Evolutionary conservation across 2,797 vertebrate genomes (phyloP).

Genomic region (Sylvilagus floridanus): DNA sequence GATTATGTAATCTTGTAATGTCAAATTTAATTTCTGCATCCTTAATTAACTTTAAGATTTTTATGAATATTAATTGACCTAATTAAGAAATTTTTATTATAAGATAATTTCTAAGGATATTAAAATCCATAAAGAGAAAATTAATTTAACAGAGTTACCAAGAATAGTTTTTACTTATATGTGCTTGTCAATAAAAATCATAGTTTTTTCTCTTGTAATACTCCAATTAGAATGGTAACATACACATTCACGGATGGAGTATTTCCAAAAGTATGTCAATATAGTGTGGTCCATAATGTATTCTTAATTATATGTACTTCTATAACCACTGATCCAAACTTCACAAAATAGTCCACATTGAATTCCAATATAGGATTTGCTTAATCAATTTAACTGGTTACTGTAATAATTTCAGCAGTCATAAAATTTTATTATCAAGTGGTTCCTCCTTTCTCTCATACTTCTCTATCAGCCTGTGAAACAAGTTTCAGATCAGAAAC

Average conservation of each 20-base stretch:
- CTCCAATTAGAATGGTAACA: not conserved
- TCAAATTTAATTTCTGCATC: not conserved
- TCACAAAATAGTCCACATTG: not conserved
- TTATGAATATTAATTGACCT: not conserved
- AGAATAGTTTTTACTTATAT: not conserved
- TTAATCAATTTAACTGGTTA: not conserved
- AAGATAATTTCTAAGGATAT: conserved; percentile 15
- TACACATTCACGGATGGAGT: not conserved
- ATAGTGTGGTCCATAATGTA: not conserved
- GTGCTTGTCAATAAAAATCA: not conserved
- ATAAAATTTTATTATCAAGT: not conserved
- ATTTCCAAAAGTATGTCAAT: not conserved
- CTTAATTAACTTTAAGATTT: not conserved
- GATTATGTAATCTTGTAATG: not conserved
- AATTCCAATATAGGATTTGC: not conserved
- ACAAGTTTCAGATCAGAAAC: not conserved
- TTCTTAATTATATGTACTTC: not conserved
- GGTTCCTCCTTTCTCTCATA: not conserved
- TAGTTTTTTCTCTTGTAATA: not conserved
- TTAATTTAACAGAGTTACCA: not conserved
- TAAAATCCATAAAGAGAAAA: conserved; percentile 24
- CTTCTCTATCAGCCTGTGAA: not conserved
- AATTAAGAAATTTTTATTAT: not conserved
- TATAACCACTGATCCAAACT: not conserved
- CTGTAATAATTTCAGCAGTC: not conserved